phyloP scores from a whole-genome alignment of 2,888 invertebrate species.

The Synanthedon tipuliformis region DNA sequence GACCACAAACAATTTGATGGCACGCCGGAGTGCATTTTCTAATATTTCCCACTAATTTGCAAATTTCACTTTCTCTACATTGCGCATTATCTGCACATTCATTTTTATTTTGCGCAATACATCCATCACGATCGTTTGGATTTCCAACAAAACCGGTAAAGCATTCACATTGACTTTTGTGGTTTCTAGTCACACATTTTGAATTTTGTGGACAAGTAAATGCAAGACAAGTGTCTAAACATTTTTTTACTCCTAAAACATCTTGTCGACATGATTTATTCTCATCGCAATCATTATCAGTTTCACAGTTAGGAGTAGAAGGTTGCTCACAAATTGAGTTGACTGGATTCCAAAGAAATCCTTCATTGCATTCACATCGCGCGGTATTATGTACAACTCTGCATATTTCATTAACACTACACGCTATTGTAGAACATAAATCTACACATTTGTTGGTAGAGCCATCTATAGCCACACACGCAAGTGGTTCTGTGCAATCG shows the following conservation, averaged over 20 bases:
- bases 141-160: slow-evolving; percentile 86
- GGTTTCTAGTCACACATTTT: slow-evolving; percentile 79
- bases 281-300: slow-evolving; percentile 77
- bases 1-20: slow-evolving; percentile 81
- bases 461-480: slow-evolving; percentile 75
- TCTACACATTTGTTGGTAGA: slow-evolving; percentile 79
- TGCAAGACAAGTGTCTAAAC: slow-evolving; percentile 80
- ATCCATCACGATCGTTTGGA: slow-evolving; percentile 91
- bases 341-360: slow-evolving; percentile 86
- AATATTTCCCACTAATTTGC: slow-evolving; percentile 72
- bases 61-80: slow-evolving; percentile 85
- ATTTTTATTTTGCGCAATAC: slow-evolving; percentile 77
- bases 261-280: slow-evolving; percentile 84
- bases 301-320: slow-evolving; percentile 83
- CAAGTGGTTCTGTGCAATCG: slow-evolving; percentile 79
- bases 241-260: slow-evolving; percentile 86
- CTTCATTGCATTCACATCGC: slow-evolving; percentile 82
- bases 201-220: slow-evolving; percentile 89
- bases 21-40: slow-evolving; percentile 84
- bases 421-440: slow-evolving; percentile 83
- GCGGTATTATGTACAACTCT: slow-evolving; percentile 77
- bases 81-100: slow-evolving; percentile 84
- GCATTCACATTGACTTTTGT: slow-evolving; percentile 86
- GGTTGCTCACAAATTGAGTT: slow-evolving; percentile 87
- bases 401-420: slow-evolving; percentile 86